Evolutionary conservation across 2,797 vertebrate species (phyloP).

Genomic region (Phoxinus dragarum): DNA sequence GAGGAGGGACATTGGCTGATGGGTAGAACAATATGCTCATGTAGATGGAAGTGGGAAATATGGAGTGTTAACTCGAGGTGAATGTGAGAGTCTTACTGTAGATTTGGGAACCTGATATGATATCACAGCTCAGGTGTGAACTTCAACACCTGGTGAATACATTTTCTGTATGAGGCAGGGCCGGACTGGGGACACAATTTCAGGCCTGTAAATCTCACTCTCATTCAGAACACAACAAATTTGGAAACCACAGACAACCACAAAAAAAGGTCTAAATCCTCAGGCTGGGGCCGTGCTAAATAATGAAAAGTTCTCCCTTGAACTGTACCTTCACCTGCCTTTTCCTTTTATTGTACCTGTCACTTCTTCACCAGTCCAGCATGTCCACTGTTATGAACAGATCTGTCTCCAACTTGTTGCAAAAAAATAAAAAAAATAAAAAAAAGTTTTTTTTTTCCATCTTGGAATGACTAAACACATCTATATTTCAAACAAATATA

Average conservation of each 20-base stretch:
- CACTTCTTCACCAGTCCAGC: not conserved
- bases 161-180: not conserved
- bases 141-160: not conserved
- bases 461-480: no score
- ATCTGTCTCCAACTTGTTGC: no score
- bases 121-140: slow-evolving; percentile 7
- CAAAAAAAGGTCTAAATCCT: not conserved
- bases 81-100: slow-evolving; percentile 8
- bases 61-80: not conserved
- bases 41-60: not conserved
- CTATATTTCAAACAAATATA: not conserved
- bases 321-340: not conserved
- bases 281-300: not conserved
- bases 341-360: not conserved
- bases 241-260: not conserved
- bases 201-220: not conserved
- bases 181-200: not conserved
- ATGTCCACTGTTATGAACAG: not conserved
- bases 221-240: not conserved
- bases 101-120: not conserved
- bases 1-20: not conserved
- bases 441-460: no score
- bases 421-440: no score
- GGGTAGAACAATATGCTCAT: slow-evolving; percentile 7
- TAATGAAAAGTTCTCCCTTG: not conserved